phyloP scores from a whole-genome alignment of 2,797 vertebrate genomes.

The Sebastes oblongus region DNA sequence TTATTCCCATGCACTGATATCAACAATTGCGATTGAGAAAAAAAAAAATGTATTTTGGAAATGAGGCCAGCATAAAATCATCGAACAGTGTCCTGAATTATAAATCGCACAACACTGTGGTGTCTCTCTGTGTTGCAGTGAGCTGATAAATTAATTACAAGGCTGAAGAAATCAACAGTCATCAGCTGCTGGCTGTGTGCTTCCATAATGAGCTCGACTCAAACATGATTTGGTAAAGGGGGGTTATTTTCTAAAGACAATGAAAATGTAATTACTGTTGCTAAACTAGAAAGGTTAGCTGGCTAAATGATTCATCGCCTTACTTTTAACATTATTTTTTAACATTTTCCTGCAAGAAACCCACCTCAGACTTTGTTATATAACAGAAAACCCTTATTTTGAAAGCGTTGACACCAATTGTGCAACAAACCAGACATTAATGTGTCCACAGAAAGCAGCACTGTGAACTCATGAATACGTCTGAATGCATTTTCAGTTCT shows the following conservation, averaged over 20 bases:
- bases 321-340: background rate
- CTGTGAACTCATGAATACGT: background rate
- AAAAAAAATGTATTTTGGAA: slow-evolving; percentile 47
- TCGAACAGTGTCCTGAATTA: slow-evolving; percentile 67
- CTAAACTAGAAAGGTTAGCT: background rate
- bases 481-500: background rate
- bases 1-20: slow-evolving; percentile 29
- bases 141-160: slow-evolving; percentile 63
- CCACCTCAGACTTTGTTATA: background rate
- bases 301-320: background rate
- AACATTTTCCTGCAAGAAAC: background rate
- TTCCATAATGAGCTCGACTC: slow-evolving; percentile 10
- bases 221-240: background rate
- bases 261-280: background rate
- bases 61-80: slow-evolving; percentile 62
- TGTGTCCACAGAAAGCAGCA: background rate
- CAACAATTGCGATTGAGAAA: slow-evolving; percentile 11
- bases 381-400: background rate
- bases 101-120: slow-evolving; percentile 55
- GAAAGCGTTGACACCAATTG: background rate
- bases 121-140: slow-evolving; percentile 24
- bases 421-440: background rate
- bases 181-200: slow-evolving; percentile 39
- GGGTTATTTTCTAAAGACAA: background rate
- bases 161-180: slow-evolving; percentile 36